phyloP scores from a whole-genome alignment of 1,140 invertebrate species.

The Leptonema lineaticorne region DNA sequence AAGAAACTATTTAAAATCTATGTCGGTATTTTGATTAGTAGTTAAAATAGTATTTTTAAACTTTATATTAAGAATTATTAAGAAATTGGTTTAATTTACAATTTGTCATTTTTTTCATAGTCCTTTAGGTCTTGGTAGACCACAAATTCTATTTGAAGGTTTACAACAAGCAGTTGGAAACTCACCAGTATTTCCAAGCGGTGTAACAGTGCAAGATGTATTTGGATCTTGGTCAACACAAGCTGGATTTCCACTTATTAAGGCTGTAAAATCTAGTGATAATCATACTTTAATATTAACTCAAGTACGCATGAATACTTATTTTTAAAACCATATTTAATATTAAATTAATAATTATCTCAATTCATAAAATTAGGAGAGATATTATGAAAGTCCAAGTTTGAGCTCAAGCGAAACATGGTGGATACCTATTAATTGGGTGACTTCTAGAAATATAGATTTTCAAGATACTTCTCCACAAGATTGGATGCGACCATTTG shows the following conservation, averaged over 20 bases:
- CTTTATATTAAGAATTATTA: too few relatives aligned
- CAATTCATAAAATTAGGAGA: not conserved
- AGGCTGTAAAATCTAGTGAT: conserved; percentile 58
- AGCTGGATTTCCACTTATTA: conserved; percentile 63
- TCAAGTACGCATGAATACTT: conserved; percentile 51
- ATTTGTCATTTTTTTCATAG: conserved; percentile 14
- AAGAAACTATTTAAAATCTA: conserved; percentile 46
- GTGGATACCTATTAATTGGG: conserved; percentile 53
- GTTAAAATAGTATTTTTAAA: not conserved
- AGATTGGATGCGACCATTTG: conserved; percentile 44
- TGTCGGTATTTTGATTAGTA: conserved; percentile 46
- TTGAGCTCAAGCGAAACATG: conserved; percentile 45
- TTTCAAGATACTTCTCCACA: conserved; percentile 50
- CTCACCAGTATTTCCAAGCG: not conserved
- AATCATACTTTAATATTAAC: conserved; percentile 49
- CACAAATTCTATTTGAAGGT: conserved; percentile 9
- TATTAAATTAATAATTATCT: not conserved
- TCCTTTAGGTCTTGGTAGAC: not conserved
- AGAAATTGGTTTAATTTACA: too few relatives aligned
- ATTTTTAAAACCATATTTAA: not conserved
- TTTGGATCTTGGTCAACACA: conserved; percentile 71
- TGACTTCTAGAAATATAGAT: conserved; percentile 44
- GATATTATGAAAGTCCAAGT: conserved; percentile 7
- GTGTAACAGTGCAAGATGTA: conserved; percentile 46
- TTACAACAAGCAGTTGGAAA: conserved; percentile 1